A percentile compares a stretch with the other conserved stretches of the same genome.
These are phyloP conservation scores for Conops quadrifasciatus DNA, from an alignment of 2,888 invertebrate genomes.

Conservation along the genomic window DNA sequence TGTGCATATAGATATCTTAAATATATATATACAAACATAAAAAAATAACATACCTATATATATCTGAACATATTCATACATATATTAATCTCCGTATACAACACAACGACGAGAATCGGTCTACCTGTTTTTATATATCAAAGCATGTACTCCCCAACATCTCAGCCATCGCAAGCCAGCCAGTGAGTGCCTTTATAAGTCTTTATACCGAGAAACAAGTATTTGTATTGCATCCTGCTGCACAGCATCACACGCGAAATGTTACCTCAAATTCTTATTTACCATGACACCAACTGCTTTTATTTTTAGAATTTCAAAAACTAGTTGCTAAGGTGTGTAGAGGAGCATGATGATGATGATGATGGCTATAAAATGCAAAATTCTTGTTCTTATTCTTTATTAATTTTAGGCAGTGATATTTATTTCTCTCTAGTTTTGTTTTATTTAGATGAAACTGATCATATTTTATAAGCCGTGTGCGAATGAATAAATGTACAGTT, in stretches of 20 bases:
- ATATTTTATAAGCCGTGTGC: conserved; percentile 22
- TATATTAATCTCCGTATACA: neutral
- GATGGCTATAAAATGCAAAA: conserved; percentile 47
- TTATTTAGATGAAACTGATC: conserved; percentile 35
- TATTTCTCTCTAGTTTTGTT: conserved; percentile 27
- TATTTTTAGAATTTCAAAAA: conserved; percentile 62
- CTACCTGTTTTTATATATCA: conserved; percentile 26
- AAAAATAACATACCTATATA: neutral
- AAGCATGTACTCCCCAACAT: conserved; percentile 24
- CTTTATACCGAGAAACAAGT: conserved; percentile 29
- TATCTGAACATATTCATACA: neutral
- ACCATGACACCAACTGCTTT: conserved; percentile 18
- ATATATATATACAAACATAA: conserved; percentile 5
- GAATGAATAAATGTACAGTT: conserved; percentile 27
- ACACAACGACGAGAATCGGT: conserved; percentile 9
- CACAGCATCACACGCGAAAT: conserved; percentile 34
- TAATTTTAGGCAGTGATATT: conserved; percentile 26
- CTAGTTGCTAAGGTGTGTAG: conserved; percentile 61
- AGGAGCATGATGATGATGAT: too few species aligned
- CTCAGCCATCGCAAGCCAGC: conserved; percentile 28
- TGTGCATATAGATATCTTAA: neutral
- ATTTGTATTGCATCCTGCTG: conserved; percentile 34
- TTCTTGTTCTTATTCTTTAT: conserved; percentile 33
- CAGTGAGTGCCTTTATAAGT: conserved; percentile 22
- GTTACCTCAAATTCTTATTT: conserved; percentile 28